phyloP scores from a whole-genome alignment of 2,797 vertebrate genomes.

The Platalea minor region DNA sequence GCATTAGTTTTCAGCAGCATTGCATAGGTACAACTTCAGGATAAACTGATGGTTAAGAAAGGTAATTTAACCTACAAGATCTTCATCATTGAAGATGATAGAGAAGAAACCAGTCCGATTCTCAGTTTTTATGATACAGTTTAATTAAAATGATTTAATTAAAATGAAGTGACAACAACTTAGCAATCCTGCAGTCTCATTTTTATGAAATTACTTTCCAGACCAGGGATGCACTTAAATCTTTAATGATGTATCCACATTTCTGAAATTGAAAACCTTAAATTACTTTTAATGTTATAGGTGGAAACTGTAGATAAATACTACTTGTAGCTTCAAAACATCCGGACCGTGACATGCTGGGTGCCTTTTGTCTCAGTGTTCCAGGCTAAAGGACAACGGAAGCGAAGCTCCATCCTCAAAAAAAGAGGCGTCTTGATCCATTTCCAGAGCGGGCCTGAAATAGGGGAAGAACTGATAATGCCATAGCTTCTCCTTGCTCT shows the following conservation, averaged over 20 bases:
- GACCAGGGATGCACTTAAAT: not conserved
- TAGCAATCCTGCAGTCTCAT: not conserved
- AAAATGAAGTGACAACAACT: not conserved
- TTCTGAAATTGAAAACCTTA: slow-evolving; percentile 4
- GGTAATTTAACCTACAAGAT: not conserved
- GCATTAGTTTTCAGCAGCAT: not conserved
- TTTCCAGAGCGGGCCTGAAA: not conserved
- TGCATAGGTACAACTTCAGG: not conserved
- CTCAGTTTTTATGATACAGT: not conserved
- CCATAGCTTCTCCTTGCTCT: not conserved
- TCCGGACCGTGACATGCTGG: not conserved
- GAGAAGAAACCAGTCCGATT: not conserved
- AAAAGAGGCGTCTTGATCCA: not conserved
- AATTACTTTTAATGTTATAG: not conserved
- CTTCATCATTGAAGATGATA: not conserved
- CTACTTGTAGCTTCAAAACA: not conserved
- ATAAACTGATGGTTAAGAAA: not conserved
- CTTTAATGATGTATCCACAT: not conserved
- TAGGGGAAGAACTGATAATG: not conserved
- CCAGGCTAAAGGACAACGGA: not conserved
- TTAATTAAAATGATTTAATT: not conserved
- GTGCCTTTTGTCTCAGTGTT: not conserved
- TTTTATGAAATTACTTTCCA: not conserved
- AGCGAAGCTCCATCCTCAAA: not conserved
- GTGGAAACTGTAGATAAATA: not conserved